Evolutionary conservation across 2,113 vertebrate genomes (phyloP).

Genomic region (Clarias batrachus): DNA sequence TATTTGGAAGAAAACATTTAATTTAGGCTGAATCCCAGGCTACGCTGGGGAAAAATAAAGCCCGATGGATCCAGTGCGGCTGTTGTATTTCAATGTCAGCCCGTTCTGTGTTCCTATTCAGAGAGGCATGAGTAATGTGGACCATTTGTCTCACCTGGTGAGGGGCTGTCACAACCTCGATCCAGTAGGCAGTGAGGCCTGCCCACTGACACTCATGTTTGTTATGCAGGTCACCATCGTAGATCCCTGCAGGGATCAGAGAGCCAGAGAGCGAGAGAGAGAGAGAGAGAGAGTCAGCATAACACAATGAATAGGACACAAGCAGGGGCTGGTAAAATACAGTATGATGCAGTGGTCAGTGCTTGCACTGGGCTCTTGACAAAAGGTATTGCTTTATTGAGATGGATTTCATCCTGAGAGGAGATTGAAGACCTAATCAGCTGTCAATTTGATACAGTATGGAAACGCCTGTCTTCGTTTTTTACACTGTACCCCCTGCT

Average conservation of each 20-base stretch:
- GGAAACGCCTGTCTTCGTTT: constrained; percentile 35
- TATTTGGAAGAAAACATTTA: constrained; percentile 49
- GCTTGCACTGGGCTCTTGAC: constrained; percentile 31
- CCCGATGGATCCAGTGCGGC: constrained; percentile 35
- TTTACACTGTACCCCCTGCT: constrained; percentile 44
- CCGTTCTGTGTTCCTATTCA: constrained; percentile 31
- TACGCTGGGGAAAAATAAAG: constrained; percentile 28
- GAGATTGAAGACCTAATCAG: constrained; percentile 58
- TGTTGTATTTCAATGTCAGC: constrained; percentile 38
- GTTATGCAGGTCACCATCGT: constrained; percentile 43
- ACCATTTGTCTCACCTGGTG: constrained; percentile 57
- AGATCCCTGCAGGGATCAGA: constrained; percentile 26
- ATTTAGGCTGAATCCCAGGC: constrained; percentile 44
- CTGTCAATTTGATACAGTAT: constrained; percentile 62
- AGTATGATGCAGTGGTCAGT: constrained; percentile 41
- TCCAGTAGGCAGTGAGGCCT: constrained; percentile 45
- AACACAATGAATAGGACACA: neutral
- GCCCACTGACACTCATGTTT: constrained; percentile 43
- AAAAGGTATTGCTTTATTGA: constrained; percentile 30
- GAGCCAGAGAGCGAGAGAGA: constrained; percentile 20
- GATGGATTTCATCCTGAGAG: constrained; percentile 49
- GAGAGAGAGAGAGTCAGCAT: constrained; percentile 1
- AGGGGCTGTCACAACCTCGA: constrained; percentile 55
- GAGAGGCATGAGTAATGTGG: constrained; percentile 50
- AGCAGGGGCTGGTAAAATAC: constrained; percentile 48